A percentile compares a stretch with the other conserved stretches of the same genome.
Evolutionary conservation across 2,888 invertebrate genomes (phyloP).

Genomic region (Lepidonotus clava): DNA sequence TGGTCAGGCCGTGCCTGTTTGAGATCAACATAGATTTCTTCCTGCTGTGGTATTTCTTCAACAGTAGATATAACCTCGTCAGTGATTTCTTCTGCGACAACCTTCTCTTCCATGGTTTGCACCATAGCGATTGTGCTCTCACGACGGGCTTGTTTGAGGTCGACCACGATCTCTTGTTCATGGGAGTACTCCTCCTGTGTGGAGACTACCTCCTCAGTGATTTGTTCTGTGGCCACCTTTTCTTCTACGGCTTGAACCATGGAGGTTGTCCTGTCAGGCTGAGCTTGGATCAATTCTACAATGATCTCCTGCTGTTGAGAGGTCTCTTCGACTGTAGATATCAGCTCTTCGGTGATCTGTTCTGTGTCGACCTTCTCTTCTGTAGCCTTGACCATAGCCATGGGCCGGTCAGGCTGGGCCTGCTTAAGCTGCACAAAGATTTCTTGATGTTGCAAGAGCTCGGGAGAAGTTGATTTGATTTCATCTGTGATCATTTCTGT

Average conservation of each 20-base stretch:
- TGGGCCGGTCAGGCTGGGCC: background rate
- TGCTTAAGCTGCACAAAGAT: conserved; percentile 57
- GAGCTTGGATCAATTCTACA: conserved; percentile 56
- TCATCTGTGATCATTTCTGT: conserved; percentile 56
- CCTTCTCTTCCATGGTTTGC: background rate
- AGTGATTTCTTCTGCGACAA: background rate
- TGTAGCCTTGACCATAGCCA: conserved; percentile 19
- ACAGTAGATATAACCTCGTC: conserved; percentile 60
- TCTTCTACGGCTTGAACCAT: conserved; percentile 57
- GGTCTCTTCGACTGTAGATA: conserved; percentile 37
- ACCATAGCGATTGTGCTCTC: conserved; percentile 31
- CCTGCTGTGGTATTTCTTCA: conserved; percentile 58
- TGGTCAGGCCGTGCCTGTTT: conserved; percentile 18
- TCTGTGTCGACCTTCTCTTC: conserved; percentile 42
- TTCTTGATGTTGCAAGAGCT: conserved; percentile 60
- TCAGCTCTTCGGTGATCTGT: conserved; percentile 57
- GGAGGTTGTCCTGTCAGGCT: conserved; percentile 61
- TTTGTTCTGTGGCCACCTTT: conserved; percentile 61
- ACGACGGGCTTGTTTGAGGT: conserved; percentile 30
- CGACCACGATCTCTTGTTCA: conserved; percentile 54
- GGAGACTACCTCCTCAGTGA: conserved; percentile 2
- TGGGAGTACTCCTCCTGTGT: conserved; percentile 43
- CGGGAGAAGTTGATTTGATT: conserved; percentile 13
- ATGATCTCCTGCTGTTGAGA: conserved; percentile 60
- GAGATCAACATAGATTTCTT: conserved; percentile 60